Evolutionary conservation across 2,113 vertebrate species (phyloP).

Genomic region (Cromileptes altivelis): DNA sequence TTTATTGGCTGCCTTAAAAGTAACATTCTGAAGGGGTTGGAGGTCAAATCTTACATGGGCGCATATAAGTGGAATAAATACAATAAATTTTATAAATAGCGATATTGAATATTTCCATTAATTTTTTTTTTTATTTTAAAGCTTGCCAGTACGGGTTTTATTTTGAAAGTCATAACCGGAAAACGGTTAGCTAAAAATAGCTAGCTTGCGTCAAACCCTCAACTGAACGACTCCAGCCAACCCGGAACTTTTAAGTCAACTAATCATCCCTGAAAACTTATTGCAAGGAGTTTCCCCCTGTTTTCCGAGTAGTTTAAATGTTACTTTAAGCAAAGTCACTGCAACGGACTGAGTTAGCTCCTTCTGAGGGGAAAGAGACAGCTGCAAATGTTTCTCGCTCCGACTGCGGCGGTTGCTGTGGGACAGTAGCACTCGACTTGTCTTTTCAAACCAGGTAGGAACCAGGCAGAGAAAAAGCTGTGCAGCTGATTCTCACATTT

Average conservation of each 20-base stretch:
- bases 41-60: neutral
- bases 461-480: neutral
- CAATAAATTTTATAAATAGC: too few relatives aligned
- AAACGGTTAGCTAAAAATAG: rapidly evolving
- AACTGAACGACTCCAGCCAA: slow-evolving; percentile 65
- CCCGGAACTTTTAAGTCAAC: slow-evolving; percentile 84
- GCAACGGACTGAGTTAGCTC: neutral
- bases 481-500: slow-evolving; percentile 13
- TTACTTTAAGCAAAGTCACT: neutral
- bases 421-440: slow-evolving; percentile 64
- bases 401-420: slow-evolving; percentile 57
- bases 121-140: too few relatives aligned
- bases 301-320: neutral
- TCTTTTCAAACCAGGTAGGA: slow-evolving; percentile 81
- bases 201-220: neutral
- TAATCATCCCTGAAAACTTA: slow-evolving; percentile 36
- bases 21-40: neutral
- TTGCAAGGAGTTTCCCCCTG: neutral
- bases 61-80: neutral
- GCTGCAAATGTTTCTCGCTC: slow-evolving; percentile 58
- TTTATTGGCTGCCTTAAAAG: rapidly evolving
- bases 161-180: slow-evolving; percentile 52
- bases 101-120: too few relatives aligned
- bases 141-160: slow-evolving; percentile 14
- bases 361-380: neutral